These are phyloP conservation scores for Ceriagrion tenellum DNA, from an alignment of 2,888 invertebrate species.

Conservation along the genomic window DNA sequence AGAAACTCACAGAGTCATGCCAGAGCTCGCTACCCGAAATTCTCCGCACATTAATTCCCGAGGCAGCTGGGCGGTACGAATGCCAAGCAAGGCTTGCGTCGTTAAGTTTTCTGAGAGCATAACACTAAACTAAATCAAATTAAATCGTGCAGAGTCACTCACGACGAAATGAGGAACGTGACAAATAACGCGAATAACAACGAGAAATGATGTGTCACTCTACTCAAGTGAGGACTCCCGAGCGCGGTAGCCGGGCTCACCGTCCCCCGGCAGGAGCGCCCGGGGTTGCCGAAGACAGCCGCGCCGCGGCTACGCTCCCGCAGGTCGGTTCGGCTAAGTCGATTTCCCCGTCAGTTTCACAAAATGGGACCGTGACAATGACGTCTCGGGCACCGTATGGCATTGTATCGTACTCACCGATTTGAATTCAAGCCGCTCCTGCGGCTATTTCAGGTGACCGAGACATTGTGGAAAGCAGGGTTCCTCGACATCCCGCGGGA, in stretches of 20 bases:
- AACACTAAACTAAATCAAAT: not conserved
- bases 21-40: not conserved
- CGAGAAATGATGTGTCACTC: not conserved
- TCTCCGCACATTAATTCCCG: not conserved
- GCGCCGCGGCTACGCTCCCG: constrained; percentile 24
- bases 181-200: not conserved
- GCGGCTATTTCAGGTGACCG: constrained; percentile 59
- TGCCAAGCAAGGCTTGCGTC: not conserved
- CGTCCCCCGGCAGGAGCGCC: constrained; percentile 31
- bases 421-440: constrained; percentile 41
- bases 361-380: not conserved
- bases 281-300: constrained; percentile 1
- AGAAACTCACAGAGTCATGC: not conserved
- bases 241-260: constrained; percentile 26
- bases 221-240: not conserved
- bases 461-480: constrained; percentile 51
- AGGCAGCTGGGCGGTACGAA: not conserved
- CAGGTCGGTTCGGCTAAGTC: not conserved
- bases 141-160: not conserved
- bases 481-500: constrained; percentile 49
- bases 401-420: constrained; percentile 28
- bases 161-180: not conserved
- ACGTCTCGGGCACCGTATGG: constrained; percentile 9
- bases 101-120: not conserved
- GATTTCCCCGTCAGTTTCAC: not conserved